Evolutionary conservation across 2,797 vertebrate species (phyloP).

Genomic region (Vultur gryphus): DNA sequence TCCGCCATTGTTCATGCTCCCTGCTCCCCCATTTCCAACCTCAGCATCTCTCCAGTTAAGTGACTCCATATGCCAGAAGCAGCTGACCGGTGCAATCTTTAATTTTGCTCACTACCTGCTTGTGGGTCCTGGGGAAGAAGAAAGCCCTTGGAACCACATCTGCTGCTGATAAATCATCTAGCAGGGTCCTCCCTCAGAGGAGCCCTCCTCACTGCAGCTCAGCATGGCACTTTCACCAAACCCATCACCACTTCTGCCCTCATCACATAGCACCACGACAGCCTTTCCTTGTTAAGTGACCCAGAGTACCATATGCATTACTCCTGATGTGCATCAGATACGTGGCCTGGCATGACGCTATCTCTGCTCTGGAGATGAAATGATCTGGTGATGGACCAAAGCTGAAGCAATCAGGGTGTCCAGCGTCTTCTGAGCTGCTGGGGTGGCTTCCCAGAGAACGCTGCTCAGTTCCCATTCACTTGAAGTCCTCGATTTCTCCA

Average conservation of each 20-base stretch:
- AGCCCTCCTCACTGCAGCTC: not conserved
- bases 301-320: not conserved
- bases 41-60: not conserved
- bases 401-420: not conserved
- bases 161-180: not conserved
- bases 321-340: not conserved
- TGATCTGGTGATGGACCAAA: not conserved
- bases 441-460: not conserved
- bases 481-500: fast-evolving
- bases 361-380: not conserved
- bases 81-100: not conserved
- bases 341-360: fast-evolving
- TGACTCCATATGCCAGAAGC: not conserved
- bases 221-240: not conserved
- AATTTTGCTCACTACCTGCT: not conserved
- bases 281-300: not conserved
- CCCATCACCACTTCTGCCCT: not conserved
- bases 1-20: not conserved
- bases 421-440: not conserved
- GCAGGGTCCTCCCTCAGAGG: not conserved
- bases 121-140: not conserved
- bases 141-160: not conserved
- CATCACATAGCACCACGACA: too few relatives aligned
- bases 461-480: not conserved
- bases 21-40: not conserved